Conservation (phyloP, 1,140 invertebrate genomes). For the Drosophila novamexicana region DNA sequence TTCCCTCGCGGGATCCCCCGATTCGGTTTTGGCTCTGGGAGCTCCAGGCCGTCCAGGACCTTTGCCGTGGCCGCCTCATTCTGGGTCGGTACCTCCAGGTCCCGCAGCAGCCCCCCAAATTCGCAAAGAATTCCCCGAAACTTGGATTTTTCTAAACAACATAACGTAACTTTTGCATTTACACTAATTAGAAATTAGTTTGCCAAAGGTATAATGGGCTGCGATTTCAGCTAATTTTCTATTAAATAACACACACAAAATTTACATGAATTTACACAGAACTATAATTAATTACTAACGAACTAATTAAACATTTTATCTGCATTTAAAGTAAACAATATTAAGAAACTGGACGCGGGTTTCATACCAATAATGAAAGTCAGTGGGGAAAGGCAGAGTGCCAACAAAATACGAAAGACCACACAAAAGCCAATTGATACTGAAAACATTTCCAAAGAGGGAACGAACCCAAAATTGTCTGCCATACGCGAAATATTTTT, state of each 20-base stretch:
- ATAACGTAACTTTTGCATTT: slow-evolving; percentile 31
- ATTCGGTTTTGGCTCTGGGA: neutral
- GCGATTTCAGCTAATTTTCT: neutral
- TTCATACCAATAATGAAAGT: slow-evolving; percentile 54
- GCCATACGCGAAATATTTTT: slow-evolving; percentile 56
- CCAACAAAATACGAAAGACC: slow-evolving; percentile 33
- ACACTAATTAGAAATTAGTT: neutral
- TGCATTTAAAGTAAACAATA: slow-evolving; percentile 40
- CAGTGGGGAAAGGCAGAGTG: slow-evolving; percentile 45
- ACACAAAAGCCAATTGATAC: slow-evolving; percentile 30
- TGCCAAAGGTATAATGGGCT: neutral
- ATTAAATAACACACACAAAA: neutral
- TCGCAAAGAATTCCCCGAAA: slow-evolving; percentile 58
- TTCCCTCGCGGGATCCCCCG: neutral
- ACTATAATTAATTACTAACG: slow-evolving; percentile 10
- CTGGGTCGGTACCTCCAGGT: neutral
- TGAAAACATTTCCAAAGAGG: slow-evolving; percentile 13
- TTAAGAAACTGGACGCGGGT: slow-evolving; percentile 36
- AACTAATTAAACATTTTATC: slow-evolving; percentile 32
- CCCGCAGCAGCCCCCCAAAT: slow-evolving; percentile 15
- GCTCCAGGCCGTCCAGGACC: neutral
- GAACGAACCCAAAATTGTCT: slow-evolving; percentile 15
- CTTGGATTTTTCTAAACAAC: slow-evolving; percentile 47
- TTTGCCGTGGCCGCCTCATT: neutral
- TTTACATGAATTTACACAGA: neutral